phyloP scores from a whole-genome alignment of 2,888 invertebrate genomes.

The Drosophila mayaguana region DNA sequence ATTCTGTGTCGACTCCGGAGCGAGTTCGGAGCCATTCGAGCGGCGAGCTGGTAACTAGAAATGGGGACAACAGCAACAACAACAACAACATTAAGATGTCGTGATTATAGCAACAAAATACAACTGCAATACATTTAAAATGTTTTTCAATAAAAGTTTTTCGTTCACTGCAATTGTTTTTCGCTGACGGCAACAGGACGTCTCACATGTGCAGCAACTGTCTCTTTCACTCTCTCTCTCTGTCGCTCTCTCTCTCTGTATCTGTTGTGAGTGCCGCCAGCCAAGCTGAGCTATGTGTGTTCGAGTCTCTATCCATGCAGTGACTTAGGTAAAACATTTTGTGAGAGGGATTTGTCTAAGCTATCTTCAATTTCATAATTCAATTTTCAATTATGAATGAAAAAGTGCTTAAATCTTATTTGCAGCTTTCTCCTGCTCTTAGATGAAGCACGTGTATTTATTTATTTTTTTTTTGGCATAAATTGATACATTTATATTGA shows the following conservation, averaged over 20 bases:
- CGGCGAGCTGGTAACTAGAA: constrained; percentile 33
- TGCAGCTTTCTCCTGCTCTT: not conserved
- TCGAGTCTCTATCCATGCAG: not conserved
- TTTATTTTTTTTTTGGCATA: too few species aligned
- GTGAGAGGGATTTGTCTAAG: not conserved
- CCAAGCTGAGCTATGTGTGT: constrained; percentile 5
- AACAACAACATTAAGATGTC: constrained; percentile 32
- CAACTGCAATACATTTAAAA: constrained; percentile 71
- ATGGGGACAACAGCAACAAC: constrained; percentile 7
- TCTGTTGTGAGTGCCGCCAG: constrained; percentile 12
- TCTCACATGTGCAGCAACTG: constrained; percentile 20
- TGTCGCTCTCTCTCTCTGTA: not conserved
- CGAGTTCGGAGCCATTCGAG: constrained; percentile 31
- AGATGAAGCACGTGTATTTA: not conserved
- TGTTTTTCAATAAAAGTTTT: constrained; percentile 80
- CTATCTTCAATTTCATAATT: not conserved
- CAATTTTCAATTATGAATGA: not conserved
- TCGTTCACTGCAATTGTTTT: constrained; percentile 69
- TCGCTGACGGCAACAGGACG: constrained; percentile 32
- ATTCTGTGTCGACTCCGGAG: constrained; percentile 39
- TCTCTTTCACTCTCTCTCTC: not conserved
- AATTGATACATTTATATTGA: too few species aligned
- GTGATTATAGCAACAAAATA: constrained; percentile 42
- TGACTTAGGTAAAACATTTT: not conserved
- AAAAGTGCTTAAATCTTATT: not conserved